Evolutionary conservation across 2,888 invertebrate species (phyloP).

Genomic region (Aelia acuminata): DNA sequence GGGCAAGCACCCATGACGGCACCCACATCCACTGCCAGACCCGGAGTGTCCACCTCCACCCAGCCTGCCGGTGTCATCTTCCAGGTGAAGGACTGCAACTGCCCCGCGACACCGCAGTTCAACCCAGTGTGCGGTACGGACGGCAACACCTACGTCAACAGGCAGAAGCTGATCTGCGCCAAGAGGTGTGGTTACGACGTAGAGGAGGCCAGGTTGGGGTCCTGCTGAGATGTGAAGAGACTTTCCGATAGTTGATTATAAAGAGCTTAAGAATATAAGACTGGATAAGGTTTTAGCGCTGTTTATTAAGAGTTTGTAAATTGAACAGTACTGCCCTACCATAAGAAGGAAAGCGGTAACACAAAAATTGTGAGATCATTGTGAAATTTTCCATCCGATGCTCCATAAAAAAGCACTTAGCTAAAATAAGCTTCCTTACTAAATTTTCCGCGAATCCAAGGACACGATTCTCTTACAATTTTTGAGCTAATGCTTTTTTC

Average conservation of each 20-base stretch:
- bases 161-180: constrained; percentile 62
- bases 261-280: background rate
- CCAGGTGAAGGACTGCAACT: constrained; percentile 59
- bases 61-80: constrained; percentile 53
- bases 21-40: background rate
- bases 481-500: too few species aligned
- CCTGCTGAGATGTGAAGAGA: constrained; percentile 5
- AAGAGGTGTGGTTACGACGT: constrained; percentile 57
- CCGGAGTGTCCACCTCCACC: constrained; percentile 28
- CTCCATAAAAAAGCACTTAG: too few species aligned
- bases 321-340: too few species aligned
- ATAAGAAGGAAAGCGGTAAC: too few species aligned
- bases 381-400: too few species aligned
- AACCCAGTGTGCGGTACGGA: constrained; percentile 64
- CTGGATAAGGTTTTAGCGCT: background rate
- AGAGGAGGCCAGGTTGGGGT: constrained; percentile 31
- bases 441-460: too few species aligned
- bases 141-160: constrained; percentile 62
- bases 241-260: too few species aligned
- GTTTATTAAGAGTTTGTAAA: too few species aligned
- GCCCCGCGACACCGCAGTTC: constrained; percentile 61
- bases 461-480: too few species aligned
- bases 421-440: too few species aligned
- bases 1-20: background rate
- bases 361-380: too few species aligned